Percentiles rank a stretch among this genome's conserved stretches.
Conservation (phyloP, 2,888 invertebrate species). For the Brassicogethes aeneus region DNA sequence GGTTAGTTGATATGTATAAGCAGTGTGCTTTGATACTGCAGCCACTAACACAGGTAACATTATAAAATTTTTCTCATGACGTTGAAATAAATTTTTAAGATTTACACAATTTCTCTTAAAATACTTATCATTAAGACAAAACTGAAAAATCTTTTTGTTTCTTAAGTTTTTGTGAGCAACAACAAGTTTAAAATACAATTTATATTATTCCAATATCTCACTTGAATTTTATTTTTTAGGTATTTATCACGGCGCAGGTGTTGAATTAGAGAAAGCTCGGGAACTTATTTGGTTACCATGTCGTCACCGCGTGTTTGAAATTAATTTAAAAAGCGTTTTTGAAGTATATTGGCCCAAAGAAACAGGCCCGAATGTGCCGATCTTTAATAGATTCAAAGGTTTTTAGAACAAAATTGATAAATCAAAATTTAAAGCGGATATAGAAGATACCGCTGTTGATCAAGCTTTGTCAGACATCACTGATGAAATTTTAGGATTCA, state of each 20-base stretch:
- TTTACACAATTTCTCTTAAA: too few species aligned
- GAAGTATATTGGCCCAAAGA: slow-evolving; percentile 3
- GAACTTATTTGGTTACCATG: too few species aligned
- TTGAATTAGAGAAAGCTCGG: too few species aligned
- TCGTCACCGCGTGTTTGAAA: too few species aligned
- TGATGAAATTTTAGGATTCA: not conserved
- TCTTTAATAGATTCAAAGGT: slow-evolving; percentile 6
- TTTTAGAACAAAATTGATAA: slow-evolving; percentile 4
- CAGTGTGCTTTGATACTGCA: slow-evolving; percentile 7
- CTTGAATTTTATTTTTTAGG: too few species aligned
- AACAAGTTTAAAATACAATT: too few species aligned
- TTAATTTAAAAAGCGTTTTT: too few species aligned
- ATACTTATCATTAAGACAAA: not conserved
- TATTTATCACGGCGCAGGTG: too few species aligned
- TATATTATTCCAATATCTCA: too few species aligned
- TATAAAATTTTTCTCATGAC: not conserved
- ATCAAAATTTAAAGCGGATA: slow-evolving; percentile 1
- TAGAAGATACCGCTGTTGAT: not conserved
- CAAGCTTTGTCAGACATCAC: not conserved
- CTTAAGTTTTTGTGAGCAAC: too few species aligned
- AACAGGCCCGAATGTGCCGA: slow-evolving; percentile 8
- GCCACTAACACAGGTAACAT: slow-evolving; percentile 1
- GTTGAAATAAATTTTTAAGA: too few species aligned
- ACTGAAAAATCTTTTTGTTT: too few species aligned
- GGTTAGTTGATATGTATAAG: slow-evolving; percentile 5